Evolutionary conservation across 1,140 invertebrate species (phyloP).

Genomic region (Meloidogyne chitwoodi): DNA sequence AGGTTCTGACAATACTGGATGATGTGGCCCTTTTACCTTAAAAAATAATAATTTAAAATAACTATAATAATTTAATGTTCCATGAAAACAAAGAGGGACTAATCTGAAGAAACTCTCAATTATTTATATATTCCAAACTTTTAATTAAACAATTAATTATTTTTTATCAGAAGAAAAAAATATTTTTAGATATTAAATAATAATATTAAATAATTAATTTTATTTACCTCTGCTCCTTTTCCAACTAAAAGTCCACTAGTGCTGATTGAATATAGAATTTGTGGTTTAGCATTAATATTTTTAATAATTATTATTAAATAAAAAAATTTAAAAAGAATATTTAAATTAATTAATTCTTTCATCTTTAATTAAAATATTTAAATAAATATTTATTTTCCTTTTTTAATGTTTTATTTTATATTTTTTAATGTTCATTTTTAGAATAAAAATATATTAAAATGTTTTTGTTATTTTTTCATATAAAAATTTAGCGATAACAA

Average conservation of each 20-base stretch:
- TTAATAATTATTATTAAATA: neutral
- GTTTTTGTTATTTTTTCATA: neutral
- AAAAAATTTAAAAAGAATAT: neutral
- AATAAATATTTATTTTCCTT: no score
- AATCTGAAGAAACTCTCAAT: no score
- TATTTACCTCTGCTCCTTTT: neutral
- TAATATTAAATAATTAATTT: no score
- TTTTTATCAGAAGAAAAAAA: no score
- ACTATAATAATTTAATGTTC: no score
- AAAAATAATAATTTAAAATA: neutral
- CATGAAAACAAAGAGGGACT: no score
- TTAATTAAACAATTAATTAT: no score
- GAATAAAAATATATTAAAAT: neutral
- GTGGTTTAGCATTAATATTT: neutral
- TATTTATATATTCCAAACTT: no score
- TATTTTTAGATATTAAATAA: no score
- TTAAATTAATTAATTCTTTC: neutral
- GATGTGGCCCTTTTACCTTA: neutral
- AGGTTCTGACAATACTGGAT: neutral
- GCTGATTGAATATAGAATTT: constrained; percentile 10
- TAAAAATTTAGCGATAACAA: neutral
- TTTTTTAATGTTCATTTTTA: neutral
- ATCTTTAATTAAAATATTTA: neutral
- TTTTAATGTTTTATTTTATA: neutral
- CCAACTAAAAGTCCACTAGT: constrained; percentile 11